These are phyloP conservation scores for Bombyx huttoni DNA, from an alignment of 2,888 invertebrate genomes.

Conservation along the genomic window DNA sequence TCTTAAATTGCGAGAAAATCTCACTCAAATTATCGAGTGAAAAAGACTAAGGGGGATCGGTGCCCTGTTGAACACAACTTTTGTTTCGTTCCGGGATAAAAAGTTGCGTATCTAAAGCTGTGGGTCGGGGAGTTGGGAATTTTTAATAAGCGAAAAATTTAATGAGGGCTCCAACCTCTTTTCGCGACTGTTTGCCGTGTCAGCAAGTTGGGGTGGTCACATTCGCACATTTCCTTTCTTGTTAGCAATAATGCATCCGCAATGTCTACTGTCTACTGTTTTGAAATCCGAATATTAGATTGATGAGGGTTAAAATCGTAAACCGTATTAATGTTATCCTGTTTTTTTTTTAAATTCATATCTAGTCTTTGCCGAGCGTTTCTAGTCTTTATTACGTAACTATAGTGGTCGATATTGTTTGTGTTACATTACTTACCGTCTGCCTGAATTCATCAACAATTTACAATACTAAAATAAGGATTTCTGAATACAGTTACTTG, in stretches of 20 bases:
- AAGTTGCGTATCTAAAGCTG: conserved; percentile 59
- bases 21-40: conserved; percentile 72
- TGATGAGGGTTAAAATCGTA: too few species aligned
- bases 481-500: too few species aligned
- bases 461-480: too few species aligned
- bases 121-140: conserved; percentile 62
- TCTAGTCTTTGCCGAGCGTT: too few species aligned
- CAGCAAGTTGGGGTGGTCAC: conserved; percentile 28
- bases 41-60: conserved; percentile 61
- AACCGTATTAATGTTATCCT: too few species aligned
- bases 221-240: not conserved
- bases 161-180: conserved; percentile 54
- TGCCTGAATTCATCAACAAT: too few species aligned
- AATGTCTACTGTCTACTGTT: too few species aligned
- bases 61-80: conserved; percentile 58
- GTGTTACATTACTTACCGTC: too few species aligned
- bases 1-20: conserved; percentile 73
- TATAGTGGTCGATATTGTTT: too few species aligned
- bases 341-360: too few species aligned
- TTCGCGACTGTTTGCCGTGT: conserved; percentile 47
- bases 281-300: too few species aligned
- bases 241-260: not conserved
- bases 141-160: conserved; percentile 73
- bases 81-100: conserved; percentile 59
- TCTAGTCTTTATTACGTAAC: too few species aligned